Base-by-base conservation (phyloP, 2,797 vertebrate species). In the Liasis olivaceus region DNA sequence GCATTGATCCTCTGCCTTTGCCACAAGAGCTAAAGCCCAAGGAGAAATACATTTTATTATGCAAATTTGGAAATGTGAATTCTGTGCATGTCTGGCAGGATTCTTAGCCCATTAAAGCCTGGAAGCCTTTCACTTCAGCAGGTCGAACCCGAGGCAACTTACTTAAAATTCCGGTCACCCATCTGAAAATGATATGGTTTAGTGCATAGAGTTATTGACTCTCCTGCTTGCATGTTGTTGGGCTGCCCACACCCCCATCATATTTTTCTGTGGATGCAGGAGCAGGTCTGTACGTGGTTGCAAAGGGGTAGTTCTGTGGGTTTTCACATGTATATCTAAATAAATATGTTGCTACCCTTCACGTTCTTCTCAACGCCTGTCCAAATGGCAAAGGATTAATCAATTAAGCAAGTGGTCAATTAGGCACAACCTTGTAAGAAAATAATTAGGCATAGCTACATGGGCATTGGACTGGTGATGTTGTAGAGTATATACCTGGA, bases 401-500 rank as follows among this genome's bases (percentile, higher is more conserved):
- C 97, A 91, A 96, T 95, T 93, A 96, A 96, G 96, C 96, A 95
- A 95, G 96, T 96, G 97, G 94, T 94, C 95, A 97, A 96, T 97
- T 97, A 97, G 95, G 95, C 97, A 92, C 94, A 97, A 96, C 96
- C 95, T 95, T 95, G 97, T 94, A 95, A 95, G 87, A 96, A 97
- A 97, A 98, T 96, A 96, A 96, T 96, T 96, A 95, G 36, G 93
- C 89, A 15, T 36, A 64, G 92, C 77, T 95, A 13, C 87, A 17
- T 91, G 92, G 93, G 60, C 95, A 63, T 95, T 96, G 95, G 92
- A 58, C 54, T 85, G 17, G 95, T 15, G 94, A 91, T 93, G 95
- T 90, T 95, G 42, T 91, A 93, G 28, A 88, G 95, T 59, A 72
- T 91, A 31, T 94, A 95, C 93, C 94, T 96, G 42, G 94, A 13